These are phyloP conservation scores for Pseudochirops corinnae DNA, from an alignment of 2,797 vertebrate genomes.

Conservation along the genomic window DNA sequence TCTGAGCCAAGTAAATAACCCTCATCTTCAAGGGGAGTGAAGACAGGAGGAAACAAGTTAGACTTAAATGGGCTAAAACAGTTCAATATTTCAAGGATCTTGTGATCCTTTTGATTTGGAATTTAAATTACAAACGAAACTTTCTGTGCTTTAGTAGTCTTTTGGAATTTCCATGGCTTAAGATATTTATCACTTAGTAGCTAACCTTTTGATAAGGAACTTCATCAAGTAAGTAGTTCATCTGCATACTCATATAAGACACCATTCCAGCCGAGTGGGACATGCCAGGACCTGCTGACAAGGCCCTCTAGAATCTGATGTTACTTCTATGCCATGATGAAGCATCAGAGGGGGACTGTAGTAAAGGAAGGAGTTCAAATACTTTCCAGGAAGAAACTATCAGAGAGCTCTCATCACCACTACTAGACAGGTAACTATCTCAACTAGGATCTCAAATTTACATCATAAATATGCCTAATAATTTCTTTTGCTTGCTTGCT, in stretches of 20 bases:
- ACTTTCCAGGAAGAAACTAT: neutral
- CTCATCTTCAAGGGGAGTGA: neutral
- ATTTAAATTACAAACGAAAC: neutral
- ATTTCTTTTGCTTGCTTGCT: neutral
- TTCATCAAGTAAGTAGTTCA: neutral
- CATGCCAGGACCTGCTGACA: neutral
- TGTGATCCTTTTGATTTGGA: neutral
- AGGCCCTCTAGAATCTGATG: neutral
- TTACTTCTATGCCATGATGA: neutral
- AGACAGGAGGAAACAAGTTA: neutral
- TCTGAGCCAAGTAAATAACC: neutral
- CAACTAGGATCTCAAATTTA: neutral
- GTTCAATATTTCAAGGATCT: neutral
- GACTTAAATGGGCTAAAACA: rapidly evolving
- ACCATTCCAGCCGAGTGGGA: neutral
- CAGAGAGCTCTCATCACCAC: neutral
- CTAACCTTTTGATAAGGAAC: neutral
- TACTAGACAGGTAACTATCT: neutral
- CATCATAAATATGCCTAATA: neutral
- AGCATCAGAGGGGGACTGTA: neutral
- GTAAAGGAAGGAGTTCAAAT: neutral
- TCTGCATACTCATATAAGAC: neutral
- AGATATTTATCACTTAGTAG: neutral
- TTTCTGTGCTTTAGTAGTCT: neutral
- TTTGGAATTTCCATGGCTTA: neutral